A percentile compares a stretch with the other conserved stretches of the same genome.
These are phyloP conservation scores for Geothlypis trichas DNA, from an alignment of 2,113 vertebrate species.

Conservation along the genomic window DNA sequence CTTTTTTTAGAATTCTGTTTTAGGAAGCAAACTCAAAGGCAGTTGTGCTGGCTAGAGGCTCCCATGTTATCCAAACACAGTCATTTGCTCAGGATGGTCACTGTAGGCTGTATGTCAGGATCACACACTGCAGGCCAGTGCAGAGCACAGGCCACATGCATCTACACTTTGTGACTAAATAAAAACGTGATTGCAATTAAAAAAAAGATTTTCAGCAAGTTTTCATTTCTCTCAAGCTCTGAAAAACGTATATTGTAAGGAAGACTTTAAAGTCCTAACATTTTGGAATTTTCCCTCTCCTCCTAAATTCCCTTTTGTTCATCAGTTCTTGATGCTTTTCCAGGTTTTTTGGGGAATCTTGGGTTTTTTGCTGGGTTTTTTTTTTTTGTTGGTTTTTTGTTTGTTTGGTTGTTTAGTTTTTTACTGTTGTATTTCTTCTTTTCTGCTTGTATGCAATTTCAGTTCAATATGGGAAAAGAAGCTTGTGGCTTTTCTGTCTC, in stretches of 20 bases:
- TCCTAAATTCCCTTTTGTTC: neutral
- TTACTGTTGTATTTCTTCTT: neutral
- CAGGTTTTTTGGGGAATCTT: neutral
- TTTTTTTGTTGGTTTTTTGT: neutral
- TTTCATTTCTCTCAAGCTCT: neutral
- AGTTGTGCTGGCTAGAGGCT: neutral
- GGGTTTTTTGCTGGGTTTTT: neutral
- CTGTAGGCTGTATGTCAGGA: neutral
- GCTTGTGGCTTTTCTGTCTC: neutral
- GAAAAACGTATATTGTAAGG: neutral
- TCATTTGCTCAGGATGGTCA: accelerated
- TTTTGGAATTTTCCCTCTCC: neutral
- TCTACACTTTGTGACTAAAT: neutral
- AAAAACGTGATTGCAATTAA: neutral
- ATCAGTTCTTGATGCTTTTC: neutral
- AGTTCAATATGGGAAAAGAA: neutral
- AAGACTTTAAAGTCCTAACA: neutral
- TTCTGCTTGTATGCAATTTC: neutral
- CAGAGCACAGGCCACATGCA: neutral
- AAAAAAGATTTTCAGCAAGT: neutral
- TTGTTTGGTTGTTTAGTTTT: neutral
- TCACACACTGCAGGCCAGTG: neutral
- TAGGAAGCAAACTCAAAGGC: neutral
- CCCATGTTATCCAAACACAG: neutral
- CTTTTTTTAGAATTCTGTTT: neutral